Conservation (phyloP, 2,888 invertebrate genomes). For the Lycaena phlaeas region DNA sequence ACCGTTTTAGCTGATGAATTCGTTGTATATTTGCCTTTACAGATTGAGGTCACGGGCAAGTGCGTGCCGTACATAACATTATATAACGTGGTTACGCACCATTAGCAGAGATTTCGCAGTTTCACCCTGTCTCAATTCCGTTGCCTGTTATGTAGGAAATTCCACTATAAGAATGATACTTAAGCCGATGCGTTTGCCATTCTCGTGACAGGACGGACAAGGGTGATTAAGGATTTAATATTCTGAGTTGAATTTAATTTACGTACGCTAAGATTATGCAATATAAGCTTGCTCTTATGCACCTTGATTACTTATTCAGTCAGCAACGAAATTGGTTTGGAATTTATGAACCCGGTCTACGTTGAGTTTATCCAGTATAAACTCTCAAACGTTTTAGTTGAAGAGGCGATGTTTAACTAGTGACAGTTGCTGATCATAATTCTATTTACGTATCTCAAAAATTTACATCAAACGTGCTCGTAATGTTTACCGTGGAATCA, state of each 20-base stretch:
- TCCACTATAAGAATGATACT: slow-evolving; percentile 20
- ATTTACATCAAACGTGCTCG: too few species aligned
- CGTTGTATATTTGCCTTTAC: slow-evolving; percentile 2
- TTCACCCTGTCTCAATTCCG: slow-evolving; percentile 51
- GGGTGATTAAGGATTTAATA: neutral
- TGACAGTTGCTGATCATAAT: slow-evolving; percentile 2
- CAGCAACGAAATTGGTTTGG: slow-evolving; percentile 23
- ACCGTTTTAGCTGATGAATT: slow-evolving; percentile 4
- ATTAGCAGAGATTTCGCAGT: slow-evolving; percentile 53
- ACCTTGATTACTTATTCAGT: slow-evolving; percentile 31
- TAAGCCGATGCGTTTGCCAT: slow-evolving; percentile 16
- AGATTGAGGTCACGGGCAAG: slow-evolving; percentile 8
- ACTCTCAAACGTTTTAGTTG: slow-evolving; percentile 4
- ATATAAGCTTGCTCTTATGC: slow-evolving; percentile 28
- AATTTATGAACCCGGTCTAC: slow-evolving; percentile 20
- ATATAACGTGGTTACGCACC: slow-evolving; percentile 50
- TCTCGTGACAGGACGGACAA: slow-evolving; percentile 1
- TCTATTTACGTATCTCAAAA: too few species aligned
- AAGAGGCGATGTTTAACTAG: slow-evolving; percentile 7
- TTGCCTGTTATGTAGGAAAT: slow-evolving; percentile 22
- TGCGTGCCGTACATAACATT: slow-evolving; percentile 31
- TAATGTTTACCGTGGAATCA: too few species aligned
- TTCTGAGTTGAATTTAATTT: slow-evolving; percentile 6
- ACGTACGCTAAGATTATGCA: slow-evolving; percentile 26
- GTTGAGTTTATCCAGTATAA: slow-evolving; percentile 8